phyloP scores from a whole-genome alignment of 2,797 vertebrate species.

The Sardinella longiceps region DNA sequence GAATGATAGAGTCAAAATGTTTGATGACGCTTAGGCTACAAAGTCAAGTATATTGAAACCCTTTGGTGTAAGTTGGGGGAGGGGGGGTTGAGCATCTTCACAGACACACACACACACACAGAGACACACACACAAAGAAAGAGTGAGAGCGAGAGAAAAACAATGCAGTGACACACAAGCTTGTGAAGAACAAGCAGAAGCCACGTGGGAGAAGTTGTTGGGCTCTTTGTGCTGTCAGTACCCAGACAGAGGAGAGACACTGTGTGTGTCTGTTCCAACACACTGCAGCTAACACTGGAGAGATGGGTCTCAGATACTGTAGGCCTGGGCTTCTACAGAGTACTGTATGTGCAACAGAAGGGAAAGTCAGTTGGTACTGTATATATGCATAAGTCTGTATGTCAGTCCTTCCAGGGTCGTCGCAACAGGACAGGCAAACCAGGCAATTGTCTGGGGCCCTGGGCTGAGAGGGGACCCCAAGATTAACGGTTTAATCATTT shows the following conservation, averaged over 20 bases:
- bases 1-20: neutral
- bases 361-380: neutral
- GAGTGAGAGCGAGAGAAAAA: neutral
- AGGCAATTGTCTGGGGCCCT: no score
- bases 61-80: constrained; percentile 43
- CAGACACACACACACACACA: constrained; percentile 27
- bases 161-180: constrained; percentile 13
- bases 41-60: constrained; percentile 53
- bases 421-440: no score
- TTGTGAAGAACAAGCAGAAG: constrained; percentile 18
- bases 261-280: constrained; percentile 21
- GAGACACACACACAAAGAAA: neutral
- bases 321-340: constrained; percentile 18
- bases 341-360: neutral
- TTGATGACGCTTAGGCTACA: constrained; percentile 55
- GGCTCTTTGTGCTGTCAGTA: constrained; percentile 35
- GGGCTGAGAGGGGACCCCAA: no score
- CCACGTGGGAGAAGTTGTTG: constrained; percentile 24
- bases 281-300: constrained; percentile 23
- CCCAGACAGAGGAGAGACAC: constrained; percentile 6
- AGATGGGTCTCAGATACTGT: constrained; percentile 44
- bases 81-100: constrained; percentile 30
- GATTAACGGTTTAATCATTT: no score
- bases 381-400: neutral
- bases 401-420: no score